Evolutionary conservation across 2,888 invertebrate genomes (phyloP).

Genomic region (Selenia dentaria): DNA sequence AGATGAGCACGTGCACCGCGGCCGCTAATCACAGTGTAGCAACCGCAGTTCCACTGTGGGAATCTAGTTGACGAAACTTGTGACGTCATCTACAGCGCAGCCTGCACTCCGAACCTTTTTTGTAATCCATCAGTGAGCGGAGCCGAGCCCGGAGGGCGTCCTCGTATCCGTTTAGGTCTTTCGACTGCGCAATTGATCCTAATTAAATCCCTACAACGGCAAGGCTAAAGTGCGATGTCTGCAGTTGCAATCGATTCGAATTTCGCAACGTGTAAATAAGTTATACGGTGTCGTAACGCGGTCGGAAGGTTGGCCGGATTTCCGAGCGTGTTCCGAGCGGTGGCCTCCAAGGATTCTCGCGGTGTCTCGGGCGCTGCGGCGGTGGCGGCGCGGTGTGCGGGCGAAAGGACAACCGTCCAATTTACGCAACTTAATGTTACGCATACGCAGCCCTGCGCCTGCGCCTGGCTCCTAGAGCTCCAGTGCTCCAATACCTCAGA

Average conservation of each 20-base stretch:
- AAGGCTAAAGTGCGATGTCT: constrained; percentile 82
- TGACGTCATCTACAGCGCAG: constrained; percentile 61
- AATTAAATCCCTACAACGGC: constrained; percentile 83
- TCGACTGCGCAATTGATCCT: constrained; percentile 80
- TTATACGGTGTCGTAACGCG: constrained; percentile 81
- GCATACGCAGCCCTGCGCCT: constrained; percentile 41
- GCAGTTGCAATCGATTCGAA: constrained; percentile 83
- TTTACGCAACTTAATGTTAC: constrained; percentile 60
- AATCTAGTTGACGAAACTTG: constrained; percentile 64
- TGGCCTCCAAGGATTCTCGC: constrained; percentile 81
- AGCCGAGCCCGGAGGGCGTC: constrained; percentile 70
- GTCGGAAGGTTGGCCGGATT: constrained; percentile 85
- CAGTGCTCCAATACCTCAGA: constrained; percentile 27
- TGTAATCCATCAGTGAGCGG: constrained; percentile 75
- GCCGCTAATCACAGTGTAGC: constrained; percentile 45
- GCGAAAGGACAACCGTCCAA: constrained; percentile 63
- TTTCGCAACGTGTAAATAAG: constrained; percentile 83
- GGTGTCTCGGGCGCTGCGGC: constrained; percentile 63
- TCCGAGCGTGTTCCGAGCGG: constrained; percentile 81
- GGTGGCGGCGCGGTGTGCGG: constrained; percentile 40
- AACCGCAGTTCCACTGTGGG: constrained; percentile 59
- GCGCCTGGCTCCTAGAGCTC: constrained; percentile 16
- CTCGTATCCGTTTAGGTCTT: constrained; percentile 81
- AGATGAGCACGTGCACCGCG: constrained; percentile 42
- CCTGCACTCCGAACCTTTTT: constrained; percentile 63